Base-by-base conservation (phyloP, 2,888 invertebrate genomes). In the Tenthredo distinguenda region DNA sequence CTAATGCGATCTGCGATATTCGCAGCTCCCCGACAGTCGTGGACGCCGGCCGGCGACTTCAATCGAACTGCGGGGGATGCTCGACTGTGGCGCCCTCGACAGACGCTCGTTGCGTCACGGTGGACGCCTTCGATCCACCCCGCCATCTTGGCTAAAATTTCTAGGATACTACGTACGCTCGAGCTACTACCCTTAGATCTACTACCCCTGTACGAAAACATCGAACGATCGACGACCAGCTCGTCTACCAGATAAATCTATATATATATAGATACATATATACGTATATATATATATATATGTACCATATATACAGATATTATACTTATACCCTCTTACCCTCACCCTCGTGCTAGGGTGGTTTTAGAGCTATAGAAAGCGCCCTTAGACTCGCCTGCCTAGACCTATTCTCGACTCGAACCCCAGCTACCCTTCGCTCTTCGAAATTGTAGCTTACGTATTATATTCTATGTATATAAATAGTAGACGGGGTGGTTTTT, bases 21-120 rank as follows among this genome's bases (percentile, higher is more conserved):
- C n/a, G 18, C 50, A 55, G 77, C 47, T 26, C 68, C 77, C 37
- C 62, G 40, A 81, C 12, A 62, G 81, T 89, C 90, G 91, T 92
- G 90, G 90, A 90, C 87, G 91, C 93, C 93, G 93, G 93, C 93
- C 93, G 93, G 93, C 93, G 93, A 91, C 92, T 91, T 89, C 90
- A 91, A 93, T 93, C 93, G 93, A 93, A 93, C 93, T 93, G 93
- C 89, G 91, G 91, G 91, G 90, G 89, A 88, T 89, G 88, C 86
- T 87, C 92, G 93, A 92, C 91, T 86, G 93, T 93, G 93, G 93
- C 93, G 93, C 93, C 93, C 87, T 91, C 88, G 87, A 86, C 87
- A 68, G 88, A 88, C 86, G 86, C 86, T 65, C 86, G 87, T 88
- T 89, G 90, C 89, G 89, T 89, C 89, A 88, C 88, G 88, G 89